A percentile compares a stretch with the other conserved stretches of the same genome.
Evolutionary conservation across 2,888 invertebrate genomes (phyloP).

Genomic region (Pollenia amentaria): DNA sequence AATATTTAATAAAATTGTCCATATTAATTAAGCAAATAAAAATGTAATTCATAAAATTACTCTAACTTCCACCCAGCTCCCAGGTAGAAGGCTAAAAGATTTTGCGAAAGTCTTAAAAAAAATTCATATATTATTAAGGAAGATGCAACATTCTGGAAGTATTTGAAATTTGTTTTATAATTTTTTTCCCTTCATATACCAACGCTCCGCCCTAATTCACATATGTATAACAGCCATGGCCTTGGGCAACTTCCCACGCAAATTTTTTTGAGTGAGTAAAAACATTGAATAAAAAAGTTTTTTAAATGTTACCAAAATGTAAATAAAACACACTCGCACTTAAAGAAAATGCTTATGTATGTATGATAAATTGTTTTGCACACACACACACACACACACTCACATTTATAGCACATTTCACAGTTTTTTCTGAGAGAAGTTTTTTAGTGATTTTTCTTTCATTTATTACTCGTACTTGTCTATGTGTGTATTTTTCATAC

Average conservation of each 20-base stretch:
- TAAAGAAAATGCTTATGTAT: neutral
- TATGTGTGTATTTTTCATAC: neutral
- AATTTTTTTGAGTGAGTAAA: neutral
- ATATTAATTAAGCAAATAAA: no score
- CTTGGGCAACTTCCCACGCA: constrained; percentile 74
- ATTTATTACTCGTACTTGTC: neutral
- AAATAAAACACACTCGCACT: neutral
- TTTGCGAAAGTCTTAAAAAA: no score
- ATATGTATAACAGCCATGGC: constrained; percentile 62
- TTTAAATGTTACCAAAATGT: constrained; percentile 6
- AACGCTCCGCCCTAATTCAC: no score
- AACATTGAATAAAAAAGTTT: neutral
- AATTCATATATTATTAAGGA: no score
- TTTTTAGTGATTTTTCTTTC: neutral
- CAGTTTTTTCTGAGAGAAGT: neutral
- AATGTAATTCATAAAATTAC: no score
- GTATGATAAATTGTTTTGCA: neutral
- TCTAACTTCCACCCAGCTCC: no score
- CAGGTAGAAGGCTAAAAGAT: no score
- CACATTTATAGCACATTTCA: neutral
- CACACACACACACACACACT: neutral
- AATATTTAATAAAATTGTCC: no score
- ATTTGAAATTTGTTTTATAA: no score
- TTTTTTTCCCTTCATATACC: no score
- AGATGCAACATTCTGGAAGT: no score